Percentiles rank a stretch among this genome's conserved stretches.
Evolutionary conservation across 2,797 vertebrate species (phyloP).

Genomic region (Scomberomorus guttatus): DNA sequence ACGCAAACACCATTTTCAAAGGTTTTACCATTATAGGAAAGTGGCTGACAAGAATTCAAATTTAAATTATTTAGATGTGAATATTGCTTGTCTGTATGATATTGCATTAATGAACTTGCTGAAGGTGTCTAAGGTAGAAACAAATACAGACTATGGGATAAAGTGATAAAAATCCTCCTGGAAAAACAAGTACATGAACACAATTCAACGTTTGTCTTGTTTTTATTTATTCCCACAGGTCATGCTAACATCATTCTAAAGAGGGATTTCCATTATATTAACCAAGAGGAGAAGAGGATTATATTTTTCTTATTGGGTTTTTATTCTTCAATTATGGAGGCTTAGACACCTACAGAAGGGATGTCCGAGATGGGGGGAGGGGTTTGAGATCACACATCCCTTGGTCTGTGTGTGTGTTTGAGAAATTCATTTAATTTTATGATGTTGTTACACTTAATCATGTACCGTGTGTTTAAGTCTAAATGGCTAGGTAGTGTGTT

Average conservation of each 20-base stretch:
- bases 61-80: background rate
- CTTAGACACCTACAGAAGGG: conserved; percentile 87
- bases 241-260: background rate
- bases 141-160: background rate
- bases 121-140: background rate
- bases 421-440: conserved; percentile 32
- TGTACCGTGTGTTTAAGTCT: conserved; percentile 14
- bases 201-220: background rate
- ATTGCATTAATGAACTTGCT: background rate
- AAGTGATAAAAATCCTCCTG: background rate
- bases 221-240: conserved; percentile 49
- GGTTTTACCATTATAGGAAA: background rate
- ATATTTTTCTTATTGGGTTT: conserved; percentile 57
- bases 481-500: background rate
- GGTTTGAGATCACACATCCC: conserved; percentile 85
- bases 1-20: background rate
- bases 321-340: conserved; percentile 84
- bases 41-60: background rate
- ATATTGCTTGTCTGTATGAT: background rate
- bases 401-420: conserved; percentile 59
- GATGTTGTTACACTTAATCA: conserved; percentile 35
- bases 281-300: conserved; percentile 11
- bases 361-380: conserved; percentile 90
- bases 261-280: background rate
- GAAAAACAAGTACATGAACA: background rate